Percentiles rank a stretch among this genome's conserved stretches.
These are phyloP conservation scores for Drosophila nannoptera DNA, from an alignment of 1,140 invertebrate genomes.

Conservation along the genomic window DNA sequence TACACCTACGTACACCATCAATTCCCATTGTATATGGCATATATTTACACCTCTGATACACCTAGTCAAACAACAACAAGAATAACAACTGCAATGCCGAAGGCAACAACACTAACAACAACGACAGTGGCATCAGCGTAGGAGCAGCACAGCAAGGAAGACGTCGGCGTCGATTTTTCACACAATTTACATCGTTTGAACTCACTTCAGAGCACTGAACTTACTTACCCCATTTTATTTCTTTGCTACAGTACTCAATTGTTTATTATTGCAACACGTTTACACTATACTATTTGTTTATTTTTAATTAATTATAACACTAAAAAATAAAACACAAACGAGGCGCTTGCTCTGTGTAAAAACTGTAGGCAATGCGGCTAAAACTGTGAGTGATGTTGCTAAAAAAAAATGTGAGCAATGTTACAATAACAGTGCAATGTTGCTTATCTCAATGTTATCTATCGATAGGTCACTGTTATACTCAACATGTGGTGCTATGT, in stretches of 20 bases:
- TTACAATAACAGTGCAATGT: conserved; percentile 18
- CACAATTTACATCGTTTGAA: conserved; percentile 41
- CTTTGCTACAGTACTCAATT: conserved; percentile 44
- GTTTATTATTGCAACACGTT: conserved; percentile 40
- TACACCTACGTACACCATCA: conserved; percentile 39
- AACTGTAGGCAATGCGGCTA: conserved; percentile 43
- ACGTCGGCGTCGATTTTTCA: conserved; percentile 73
- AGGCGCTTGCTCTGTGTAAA: conserved; percentile 40
- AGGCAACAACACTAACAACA: conserved; percentile 26
- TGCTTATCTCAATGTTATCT: neutral
- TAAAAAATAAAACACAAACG: conserved; percentile 65
- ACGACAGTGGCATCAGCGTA: conserved; percentile 32
- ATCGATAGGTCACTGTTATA: neutral
- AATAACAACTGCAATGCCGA: conserved; percentile 25
- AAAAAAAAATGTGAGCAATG: conserved; percentile 25
- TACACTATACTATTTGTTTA: conserved; percentile 48
- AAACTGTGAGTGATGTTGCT: conserved; percentile 31
- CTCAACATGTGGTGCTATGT: neutral
- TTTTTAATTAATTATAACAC: conserved; percentile 48
- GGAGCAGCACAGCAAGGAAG: conserved; percentile 23
- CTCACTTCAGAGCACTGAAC: neutral
- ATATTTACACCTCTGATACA: conserved; percentile 51
- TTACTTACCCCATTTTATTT: conserved; percentile 65
- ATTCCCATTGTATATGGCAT: conserved; percentile 46
- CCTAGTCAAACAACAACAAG: conserved; percentile 29